phyloP scores from a whole-genome alignment of 2,888 invertebrate genomes.

The Parnassius apollo region DNA sequence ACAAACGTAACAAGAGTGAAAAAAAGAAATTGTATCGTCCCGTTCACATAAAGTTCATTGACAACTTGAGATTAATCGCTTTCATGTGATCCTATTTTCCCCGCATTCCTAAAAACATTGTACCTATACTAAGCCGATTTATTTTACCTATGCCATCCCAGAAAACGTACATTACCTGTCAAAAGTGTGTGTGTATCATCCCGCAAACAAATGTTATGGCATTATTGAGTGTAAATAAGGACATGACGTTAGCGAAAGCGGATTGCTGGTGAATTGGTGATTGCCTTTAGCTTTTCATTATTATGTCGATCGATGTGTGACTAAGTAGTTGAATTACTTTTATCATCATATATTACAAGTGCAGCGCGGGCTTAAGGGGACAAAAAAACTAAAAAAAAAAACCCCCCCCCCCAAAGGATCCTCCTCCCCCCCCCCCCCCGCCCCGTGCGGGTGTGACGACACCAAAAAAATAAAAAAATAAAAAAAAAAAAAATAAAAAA shows the following conservation, averaged over 20 bases:
- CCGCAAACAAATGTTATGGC: slow-evolving; percentile 19
- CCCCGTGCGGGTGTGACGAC: no score
- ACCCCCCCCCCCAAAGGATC: no score
- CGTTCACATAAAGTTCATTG: slow-evolving; percentile 11
- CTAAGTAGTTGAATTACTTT: no score
- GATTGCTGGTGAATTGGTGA: neutral
- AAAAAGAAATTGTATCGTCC: neutral
- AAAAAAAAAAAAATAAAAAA: no score
- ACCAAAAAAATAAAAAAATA: no score
- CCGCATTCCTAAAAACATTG: slow-evolving; percentile 14
- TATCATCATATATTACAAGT: no score
- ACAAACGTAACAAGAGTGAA: neutral
- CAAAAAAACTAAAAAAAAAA: no score
- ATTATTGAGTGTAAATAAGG: slow-evolving; percentile 17
- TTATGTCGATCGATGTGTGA: neutral
- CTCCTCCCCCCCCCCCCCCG: no score
- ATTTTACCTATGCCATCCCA: slow-evolving; percentile 1
- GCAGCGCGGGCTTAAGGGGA: no score
- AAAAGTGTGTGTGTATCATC: neutral
- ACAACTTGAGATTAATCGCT: slow-evolving; percentile 20
- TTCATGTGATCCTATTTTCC: slow-evolving; percentile 11
- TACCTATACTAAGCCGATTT: slow-evolving; percentile 4
- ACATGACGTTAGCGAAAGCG: neutral
- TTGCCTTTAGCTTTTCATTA: neutral
- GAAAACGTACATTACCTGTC: slow-evolving; percentile 1